phyloP scores from a whole-genome alignment of 2,888 invertebrate species.

The Cephus rjabovi region DNA sequence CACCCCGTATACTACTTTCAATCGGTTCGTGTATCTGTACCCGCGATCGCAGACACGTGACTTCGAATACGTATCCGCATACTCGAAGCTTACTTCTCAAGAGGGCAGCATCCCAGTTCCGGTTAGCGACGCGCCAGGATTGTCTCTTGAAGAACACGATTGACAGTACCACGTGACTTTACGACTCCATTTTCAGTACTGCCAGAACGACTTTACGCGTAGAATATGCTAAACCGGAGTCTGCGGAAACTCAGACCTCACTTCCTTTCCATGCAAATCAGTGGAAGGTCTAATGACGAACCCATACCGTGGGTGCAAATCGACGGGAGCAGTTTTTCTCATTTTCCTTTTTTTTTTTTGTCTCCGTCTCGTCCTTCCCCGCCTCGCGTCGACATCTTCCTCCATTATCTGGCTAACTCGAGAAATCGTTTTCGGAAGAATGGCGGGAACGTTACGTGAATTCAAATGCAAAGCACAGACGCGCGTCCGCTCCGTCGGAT shows the following conservation, averaged over 20 bases:
- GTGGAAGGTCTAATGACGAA: conserved; percentile 55
- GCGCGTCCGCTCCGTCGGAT: neutral
- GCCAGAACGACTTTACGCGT: conserved; percentile 43
- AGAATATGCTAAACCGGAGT: conserved; percentile 52
- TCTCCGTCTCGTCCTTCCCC: neutral
- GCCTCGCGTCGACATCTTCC: neutral
- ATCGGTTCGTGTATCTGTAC: neutral
- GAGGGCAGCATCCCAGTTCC: neutral
- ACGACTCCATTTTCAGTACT: conserved; percentile 45
- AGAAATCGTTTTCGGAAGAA: neutral
- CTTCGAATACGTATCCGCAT: no score
- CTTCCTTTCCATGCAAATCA: conserved; percentile 56
- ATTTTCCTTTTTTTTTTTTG: conserved; percentile 7
- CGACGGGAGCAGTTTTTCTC: conserved; percentile 47
- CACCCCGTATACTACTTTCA: neutral
- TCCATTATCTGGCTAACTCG: neutral
- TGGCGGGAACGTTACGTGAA: neutral
- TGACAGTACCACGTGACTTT: conserved; percentile 36
- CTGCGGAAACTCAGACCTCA: conserved; percentile 43
- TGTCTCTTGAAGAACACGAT: neutral
- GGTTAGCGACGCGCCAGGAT: neutral
- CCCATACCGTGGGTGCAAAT: conserved; percentile 48
- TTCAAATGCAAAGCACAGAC: neutral
- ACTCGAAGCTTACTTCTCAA: neutral
- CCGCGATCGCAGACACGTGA: neutral